Evolutionary conservation across 2,888 invertebrate genomes (phyloP).

Genomic region (Drosophila greeni): DNA sequence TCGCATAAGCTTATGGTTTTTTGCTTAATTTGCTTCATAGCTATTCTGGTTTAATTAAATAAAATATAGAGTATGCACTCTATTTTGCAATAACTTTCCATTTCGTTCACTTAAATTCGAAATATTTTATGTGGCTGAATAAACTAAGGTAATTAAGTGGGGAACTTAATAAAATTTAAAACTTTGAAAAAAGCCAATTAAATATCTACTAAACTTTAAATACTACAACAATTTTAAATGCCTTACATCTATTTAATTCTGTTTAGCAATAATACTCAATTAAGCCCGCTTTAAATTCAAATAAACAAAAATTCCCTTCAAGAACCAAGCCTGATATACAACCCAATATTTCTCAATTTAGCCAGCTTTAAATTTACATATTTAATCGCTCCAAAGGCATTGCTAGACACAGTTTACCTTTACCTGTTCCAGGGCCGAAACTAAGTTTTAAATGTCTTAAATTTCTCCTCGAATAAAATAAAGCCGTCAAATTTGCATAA

Average conservation of each 20-base stretch:
- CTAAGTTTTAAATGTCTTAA: constrained; percentile 13
- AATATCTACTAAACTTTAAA: too few relatives aligned
- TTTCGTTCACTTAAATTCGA: background rate
- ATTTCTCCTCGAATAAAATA: constrained; percentile 11
- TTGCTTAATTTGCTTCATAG: constrained; percentile 10
- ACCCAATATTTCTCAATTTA: background rate
- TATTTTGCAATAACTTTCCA: background rate
- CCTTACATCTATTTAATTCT: too few relatives aligned
- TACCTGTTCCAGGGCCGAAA: background rate
- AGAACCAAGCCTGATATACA: background rate
- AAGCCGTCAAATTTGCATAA: constrained; percentile 33
- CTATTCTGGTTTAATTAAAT: constrained; percentile 2
- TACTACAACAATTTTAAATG: too few relatives aligned
- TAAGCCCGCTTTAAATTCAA: background rate
- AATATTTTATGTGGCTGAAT: background rate
- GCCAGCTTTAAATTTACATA: background rate
- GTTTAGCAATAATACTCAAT: background rate
- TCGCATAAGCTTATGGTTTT: constrained; percentile 10
- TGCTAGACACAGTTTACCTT: background rate
- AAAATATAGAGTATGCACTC: constrained; percentile 3
- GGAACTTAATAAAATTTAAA: too few relatives aligned
- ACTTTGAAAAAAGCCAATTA: too few relatives aligned
- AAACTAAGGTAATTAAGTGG: background rate
- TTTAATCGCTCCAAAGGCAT: background rate
- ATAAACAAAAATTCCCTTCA: background rate